Percentiles rank a stretch among this genome's conserved stretches.
Evolutionary conservation across 2,888 invertebrate genomes (phyloP).

Genomic region (Tetranychus truncatus): DNA sequence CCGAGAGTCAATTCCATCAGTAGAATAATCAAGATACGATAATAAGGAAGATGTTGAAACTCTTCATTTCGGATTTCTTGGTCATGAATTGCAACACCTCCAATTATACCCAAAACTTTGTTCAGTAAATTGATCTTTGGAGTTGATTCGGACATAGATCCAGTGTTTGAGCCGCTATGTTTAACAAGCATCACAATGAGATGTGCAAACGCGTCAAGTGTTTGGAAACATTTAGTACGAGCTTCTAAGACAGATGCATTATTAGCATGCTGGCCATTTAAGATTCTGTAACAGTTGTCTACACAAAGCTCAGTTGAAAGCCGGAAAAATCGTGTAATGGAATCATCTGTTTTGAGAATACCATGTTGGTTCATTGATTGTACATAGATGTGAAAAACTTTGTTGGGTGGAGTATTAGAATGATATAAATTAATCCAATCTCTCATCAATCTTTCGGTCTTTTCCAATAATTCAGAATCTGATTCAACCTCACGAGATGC

Average conservation of each 20-base stretch:
- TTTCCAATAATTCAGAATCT: constrained; percentile 83
- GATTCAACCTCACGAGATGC: constrained; percentile 48
- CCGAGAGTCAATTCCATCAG: constrained; percentile 64
- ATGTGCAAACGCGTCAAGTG: constrained; percentile 82
- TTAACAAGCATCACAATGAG: constrained; percentile 84
- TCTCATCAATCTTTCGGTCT: constrained; percentile 74
- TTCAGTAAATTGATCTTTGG: constrained; percentile 91
- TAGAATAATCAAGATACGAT: constrained; percentile 83
- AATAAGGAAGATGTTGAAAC: constrained; percentile 94
- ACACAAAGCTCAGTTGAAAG: constrained; percentile 90
- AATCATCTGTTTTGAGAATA: constrained; percentile 86
- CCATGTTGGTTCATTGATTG: constrained; percentile 48
- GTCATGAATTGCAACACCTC: constrained; percentile 84
- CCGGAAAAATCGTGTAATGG: constrained; percentile 89
- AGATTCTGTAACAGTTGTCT: constrained; percentile 67
- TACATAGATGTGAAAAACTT: constrained; percentile 81
- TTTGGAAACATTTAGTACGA: constrained; percentile 80
- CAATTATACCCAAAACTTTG: constrained; percentile 78
- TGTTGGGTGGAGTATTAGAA: constrained; percentile 45
- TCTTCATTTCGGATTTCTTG: constrained; percentile 73
- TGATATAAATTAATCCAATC: constrained; percentile 90
- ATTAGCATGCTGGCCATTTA: constrained; percentile 33
- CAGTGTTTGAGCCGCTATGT: constrained; percentile 59
- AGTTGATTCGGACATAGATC: constrained; percentile 43
- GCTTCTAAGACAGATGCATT: constrained; percentile 39